These are phyloP conservation scores for Trichogramma dendrolimi DNA, from an alignment of 2,888 invertebrate species.

Conservation along the genomic window DNA sequence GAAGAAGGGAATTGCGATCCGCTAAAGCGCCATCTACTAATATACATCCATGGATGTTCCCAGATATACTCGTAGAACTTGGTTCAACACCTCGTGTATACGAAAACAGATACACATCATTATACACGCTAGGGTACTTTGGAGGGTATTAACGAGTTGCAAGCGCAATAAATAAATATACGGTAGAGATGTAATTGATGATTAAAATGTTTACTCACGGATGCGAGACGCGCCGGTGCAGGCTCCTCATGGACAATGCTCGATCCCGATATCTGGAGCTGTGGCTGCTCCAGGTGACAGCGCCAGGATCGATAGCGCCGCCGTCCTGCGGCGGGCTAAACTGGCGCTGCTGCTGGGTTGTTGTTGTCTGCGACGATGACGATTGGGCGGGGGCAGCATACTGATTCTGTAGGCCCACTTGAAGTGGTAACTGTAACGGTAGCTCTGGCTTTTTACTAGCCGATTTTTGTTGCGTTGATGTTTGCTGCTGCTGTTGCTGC, in stretches of 20 bases:
- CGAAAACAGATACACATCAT: too few species aligned
- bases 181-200: neutral
- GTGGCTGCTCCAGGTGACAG: constrained; percentile 36
- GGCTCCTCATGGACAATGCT: constrained; percentile 49
- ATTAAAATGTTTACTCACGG: constrained; percentile 41
- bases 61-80: too few species aligned
- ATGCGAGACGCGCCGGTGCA: constrained; percentile 49
- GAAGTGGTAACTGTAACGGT: constrained; percentile 24
- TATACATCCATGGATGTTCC: too few species aligned
- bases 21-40: too few species aligned
- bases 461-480: neutral
- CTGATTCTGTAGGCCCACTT: constrained; percentile 7
- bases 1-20: too few species aligned
- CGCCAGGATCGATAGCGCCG: constrained; percentile 42
- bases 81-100: too few species aligned
- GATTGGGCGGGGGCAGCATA: constrained; percentile 11
- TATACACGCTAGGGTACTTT: too few species aligned
- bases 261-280: constrained; percentile 41
- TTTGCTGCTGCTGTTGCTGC: neutral
- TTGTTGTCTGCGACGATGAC: constrained; percentile 22
- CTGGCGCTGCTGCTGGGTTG: constrained; percentile 14
- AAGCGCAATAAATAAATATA: too few species aligned
- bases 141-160: too few species aligned
- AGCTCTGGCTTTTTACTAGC: constrained; percentile 7
- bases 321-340: constrained; percentile 36